Percentiles rank a stretch among this genome's conserved stretches.
Conservation (phyloP, 2,113 vertebrate species). For the Irena cyanogastra region DNA sequence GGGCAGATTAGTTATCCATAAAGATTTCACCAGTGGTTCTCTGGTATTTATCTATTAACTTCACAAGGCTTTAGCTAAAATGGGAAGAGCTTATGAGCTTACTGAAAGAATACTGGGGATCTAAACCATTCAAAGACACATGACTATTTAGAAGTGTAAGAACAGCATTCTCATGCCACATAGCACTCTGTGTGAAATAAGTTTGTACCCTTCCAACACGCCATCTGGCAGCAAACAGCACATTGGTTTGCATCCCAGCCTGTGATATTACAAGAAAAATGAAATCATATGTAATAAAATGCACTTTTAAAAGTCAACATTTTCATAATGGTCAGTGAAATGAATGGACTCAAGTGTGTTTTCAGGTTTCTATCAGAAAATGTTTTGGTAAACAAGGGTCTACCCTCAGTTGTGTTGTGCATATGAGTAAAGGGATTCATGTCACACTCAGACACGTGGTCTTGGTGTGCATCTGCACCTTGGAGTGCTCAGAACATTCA, state of each 20-base stretch:
- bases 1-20: background rate
- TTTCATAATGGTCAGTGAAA: conserved; percentile 7
- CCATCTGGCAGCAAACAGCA: conserved; percentile 50
- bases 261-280: conserved; percentile 41
- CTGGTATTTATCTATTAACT: background rate
- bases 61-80: conserved; percentile 3
- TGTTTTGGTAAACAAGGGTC: conserved; percentile 8
- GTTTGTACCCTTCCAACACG: conserved; percentile 50
- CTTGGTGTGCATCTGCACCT: background rate
- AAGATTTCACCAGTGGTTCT: background rate
- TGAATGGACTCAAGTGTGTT: background rate
- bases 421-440: background rate
- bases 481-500: background rate
- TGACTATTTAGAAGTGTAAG: conserved; percentile 32
- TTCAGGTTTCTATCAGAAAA: background rate
- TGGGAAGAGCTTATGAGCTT: background rate
- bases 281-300: background rate
- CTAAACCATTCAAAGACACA: conserved; percentile 32
- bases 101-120: background rate
- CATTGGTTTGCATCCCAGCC: conserved; percentile 35
- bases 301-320: background rate
- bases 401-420: background rate
- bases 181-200: conserved; percentile 27
- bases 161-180: conserved; percentile 45
- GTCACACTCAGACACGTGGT: background rate